A percentile compares a stretch with the other conserved stretches of the same genome.
Conservation (phyloP, 2,797 vertebrate species). For the Onychomys arenicola region DNA sequence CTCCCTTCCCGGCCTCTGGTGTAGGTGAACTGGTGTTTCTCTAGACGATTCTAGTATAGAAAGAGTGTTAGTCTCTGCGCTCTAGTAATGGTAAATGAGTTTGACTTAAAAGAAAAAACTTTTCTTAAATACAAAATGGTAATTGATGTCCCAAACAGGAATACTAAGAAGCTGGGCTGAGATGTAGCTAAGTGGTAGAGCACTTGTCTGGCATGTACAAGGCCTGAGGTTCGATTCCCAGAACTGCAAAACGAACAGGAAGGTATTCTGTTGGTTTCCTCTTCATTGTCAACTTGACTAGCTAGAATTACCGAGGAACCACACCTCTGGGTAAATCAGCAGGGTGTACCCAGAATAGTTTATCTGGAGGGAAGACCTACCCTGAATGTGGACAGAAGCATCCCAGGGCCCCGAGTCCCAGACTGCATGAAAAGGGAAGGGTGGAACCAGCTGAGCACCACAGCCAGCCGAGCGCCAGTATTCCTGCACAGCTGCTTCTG, state of each 20-base stretch:
- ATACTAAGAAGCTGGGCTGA: not conserved
- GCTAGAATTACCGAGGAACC: not conserved
- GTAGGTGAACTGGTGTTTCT: not conserved
- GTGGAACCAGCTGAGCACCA: not conserved
- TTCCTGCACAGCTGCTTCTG: not conserved
- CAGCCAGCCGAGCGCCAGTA: not conserved
- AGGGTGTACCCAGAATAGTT: not conserved
- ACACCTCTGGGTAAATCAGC: not conserved
- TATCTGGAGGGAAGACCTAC: not conserved
- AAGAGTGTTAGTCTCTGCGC: not conserved
- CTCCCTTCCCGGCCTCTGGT: not conserved
- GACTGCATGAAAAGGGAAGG: not conserved
- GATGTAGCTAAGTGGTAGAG: not conserved
- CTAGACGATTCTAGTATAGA: not conserved
- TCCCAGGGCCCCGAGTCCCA: not conserved
- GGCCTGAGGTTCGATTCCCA: not conserved
- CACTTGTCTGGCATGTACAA: not conserved
- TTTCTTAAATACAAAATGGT: not conserved
- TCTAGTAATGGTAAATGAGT: conserved; percentile 30
- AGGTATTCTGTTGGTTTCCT: not conserved
- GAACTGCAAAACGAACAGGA: not conserved
- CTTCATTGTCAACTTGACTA: not conserved
- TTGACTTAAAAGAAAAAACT: not conserved
- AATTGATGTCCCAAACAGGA: not conserved
- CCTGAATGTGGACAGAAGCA: not conserved